Conservation (phyloP, 2,113 vertebrate species). For the Podocnemis expansa region DNA sequence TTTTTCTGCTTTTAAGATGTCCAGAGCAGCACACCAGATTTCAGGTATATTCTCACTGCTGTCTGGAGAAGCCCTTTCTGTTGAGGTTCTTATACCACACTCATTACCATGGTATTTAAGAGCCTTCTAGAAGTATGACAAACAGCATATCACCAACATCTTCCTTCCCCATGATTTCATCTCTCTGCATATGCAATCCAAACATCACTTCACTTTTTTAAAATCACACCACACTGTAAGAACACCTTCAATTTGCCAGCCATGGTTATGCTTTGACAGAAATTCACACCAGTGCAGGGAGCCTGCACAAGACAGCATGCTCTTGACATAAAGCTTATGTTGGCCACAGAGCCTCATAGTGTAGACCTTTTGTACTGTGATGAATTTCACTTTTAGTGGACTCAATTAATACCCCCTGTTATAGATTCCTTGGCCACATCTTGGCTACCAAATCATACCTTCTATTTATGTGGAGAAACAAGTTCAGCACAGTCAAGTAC, state of each 20-base stretch:
- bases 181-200: neutral
- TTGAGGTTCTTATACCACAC: neutral
- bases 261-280: neutral
- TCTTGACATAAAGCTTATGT: neutral
- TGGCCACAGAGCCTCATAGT: neutral
- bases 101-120: neutral
- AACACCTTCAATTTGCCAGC: neutral
- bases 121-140: rapidly evolving
- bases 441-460: neutral
- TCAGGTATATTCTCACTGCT: neutral
- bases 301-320: neutral
- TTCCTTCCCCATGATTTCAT: neutral
- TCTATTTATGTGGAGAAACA: neutral
- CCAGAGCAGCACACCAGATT: neutral
- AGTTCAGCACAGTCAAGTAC: neutral
- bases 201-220: neutral
- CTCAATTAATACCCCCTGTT: rapidly evolving
- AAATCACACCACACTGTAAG: neutral
- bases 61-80: neutral
- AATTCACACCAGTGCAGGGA: neutral
- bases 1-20: constrained; percentile 23
- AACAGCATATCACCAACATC: neutral
- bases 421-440: rapidly evolving
- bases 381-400: neutral
- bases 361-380: neutral